Percentiles rank a stretch among this genome's conserved stretches.
Conservation (phyloP, 1,140 invertebrate genomes). For the Anthonomus grandis region DNA sequence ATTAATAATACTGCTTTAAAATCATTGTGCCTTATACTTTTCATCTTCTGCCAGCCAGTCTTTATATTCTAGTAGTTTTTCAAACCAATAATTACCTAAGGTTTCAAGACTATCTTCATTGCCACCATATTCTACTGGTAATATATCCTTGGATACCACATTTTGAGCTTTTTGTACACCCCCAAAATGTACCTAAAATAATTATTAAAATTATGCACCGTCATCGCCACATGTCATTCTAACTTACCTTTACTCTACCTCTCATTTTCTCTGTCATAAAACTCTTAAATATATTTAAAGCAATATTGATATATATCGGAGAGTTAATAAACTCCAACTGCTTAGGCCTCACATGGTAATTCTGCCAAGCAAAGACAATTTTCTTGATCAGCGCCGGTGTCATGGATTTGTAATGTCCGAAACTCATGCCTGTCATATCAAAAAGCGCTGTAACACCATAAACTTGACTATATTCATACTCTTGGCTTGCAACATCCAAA, state of each 20-base stretch:
- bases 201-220: too few species aligned
- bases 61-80: constrained; percentile 49
- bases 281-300: constrained; percentile 64
- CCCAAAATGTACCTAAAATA: constrained; percentile 53
- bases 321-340: constrained; percentile 69
- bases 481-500: constrained; percentile 54
- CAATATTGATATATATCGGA: constrained; percentile 62
- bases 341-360: constrained; percentile 67
- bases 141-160: constrained; percentile 50
- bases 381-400: constrained; percentile 56
- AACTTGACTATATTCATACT: constrained; percentile 54
- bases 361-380: constrained; percentile 63
- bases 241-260: constrained; percentile 54
- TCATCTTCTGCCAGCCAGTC: constrained; percentile 59
- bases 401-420: constrained; percentile 60
- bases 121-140: constrained; percentile 63
- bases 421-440: constrained; percentile 56
- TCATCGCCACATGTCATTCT: too few species aligned
- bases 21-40: constrained; percentile 51
- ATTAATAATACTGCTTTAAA: too few species aligned
- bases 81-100: constrained; percentile 58
- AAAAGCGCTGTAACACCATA: constrained; percentile 59
- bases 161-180: constrained; percentile 47
- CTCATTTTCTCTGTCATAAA: constrained; percentile 71
- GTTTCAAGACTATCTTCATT: constrained; percentile 51